A percentile compares a stretch with the other conserved stretches of the same genome.
Conservation (phyloP, 2,797 vertebrate species). For the Enteromius trimaculatus region DNA sequence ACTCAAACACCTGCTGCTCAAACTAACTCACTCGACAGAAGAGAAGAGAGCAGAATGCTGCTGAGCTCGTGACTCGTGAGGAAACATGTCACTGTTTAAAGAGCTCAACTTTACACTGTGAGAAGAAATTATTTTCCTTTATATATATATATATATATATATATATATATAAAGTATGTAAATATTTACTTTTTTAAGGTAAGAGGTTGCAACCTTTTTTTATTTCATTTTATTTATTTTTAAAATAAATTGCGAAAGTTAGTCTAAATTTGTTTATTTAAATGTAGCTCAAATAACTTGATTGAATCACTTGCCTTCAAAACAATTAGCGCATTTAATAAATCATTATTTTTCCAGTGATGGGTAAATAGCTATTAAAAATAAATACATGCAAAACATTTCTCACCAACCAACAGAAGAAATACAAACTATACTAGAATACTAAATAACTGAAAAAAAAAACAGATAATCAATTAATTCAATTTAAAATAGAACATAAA, state of each 20-base stretch:
- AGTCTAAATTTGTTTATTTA: not conserved
- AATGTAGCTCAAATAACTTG: not conserved
- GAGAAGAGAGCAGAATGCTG: not conserved
- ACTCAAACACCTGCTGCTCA: constrained; percentile 73
- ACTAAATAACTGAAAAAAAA: not conserved
- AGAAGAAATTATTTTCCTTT: no score
- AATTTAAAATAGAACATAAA: not conserved
- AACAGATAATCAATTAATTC: not conserved
- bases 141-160: no score
- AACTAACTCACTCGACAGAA: no score
- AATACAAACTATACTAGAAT: not conserved
- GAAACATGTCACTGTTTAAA: not conserved
- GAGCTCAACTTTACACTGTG: not conserved
- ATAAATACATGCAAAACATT: not conserved
- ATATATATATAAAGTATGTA: no score
- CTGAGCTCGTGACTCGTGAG: not conserved
- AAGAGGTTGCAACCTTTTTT: not conserved
- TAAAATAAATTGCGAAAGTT: not conserved
- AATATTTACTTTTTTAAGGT: no score
- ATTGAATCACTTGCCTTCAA: not conserved
- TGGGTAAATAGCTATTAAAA: not conserved
- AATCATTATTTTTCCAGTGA: no score
- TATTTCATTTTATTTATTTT: not conserved
- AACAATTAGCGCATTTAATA: no score
- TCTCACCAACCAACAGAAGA: not conserved